These are phyloP conservation scores for Orthonevra nobilis DNA, from an alignment of 2,888 invertebrate genomes.

Conservation along the genomic window DNA sequence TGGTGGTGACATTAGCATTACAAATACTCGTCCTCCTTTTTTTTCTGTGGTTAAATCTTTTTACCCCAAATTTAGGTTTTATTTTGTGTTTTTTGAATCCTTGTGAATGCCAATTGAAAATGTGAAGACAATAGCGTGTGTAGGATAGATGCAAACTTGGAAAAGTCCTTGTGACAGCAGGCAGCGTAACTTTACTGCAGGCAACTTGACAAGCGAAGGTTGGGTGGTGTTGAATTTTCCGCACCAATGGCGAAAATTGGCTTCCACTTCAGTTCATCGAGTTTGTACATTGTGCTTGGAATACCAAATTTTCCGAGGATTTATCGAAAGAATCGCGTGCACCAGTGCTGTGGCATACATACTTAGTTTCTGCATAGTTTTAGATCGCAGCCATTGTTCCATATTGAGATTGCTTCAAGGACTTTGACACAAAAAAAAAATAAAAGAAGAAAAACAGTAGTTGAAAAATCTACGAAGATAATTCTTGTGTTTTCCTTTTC, in stretches of 20 bases:
- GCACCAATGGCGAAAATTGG: conserved; percentile 62
- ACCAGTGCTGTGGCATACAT: conserved; percentile 20
- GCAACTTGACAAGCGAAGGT: background rate
- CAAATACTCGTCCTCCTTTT: background rate
- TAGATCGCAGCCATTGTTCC: conserved; percentile 50
- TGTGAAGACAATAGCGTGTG: conserved; percentile 51
- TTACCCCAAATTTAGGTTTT: background rate
- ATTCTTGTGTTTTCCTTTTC: background rate
- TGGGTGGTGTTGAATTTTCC: conserved; percentile 49
- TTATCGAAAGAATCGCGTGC: background rate
- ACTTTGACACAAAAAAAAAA: conserved; percentile 45
- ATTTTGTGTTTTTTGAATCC: conserved; percentile 24
- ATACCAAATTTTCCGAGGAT: conserved; percentile 53
- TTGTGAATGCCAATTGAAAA: conserved; percentile 57
- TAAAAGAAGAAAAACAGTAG: too few species aligned
- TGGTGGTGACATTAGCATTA: conserved; percentile 49
- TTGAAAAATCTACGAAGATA: conserved; percentile 39
- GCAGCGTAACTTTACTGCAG: conserved; percentile 30
- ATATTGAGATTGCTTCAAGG: conserved; percentile 46
- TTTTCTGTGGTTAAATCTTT: background rate
- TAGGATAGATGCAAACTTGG: conserved; percentile 36
- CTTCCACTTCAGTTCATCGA: conserved; percentile 62
- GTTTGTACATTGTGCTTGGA: conserved; percentile 49
- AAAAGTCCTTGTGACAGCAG: conserved; percentile 45
- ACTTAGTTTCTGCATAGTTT: conserved; percentile 46